These are phyloP conservation scores for Sanderia malayensis DNA, from an alignment of 30 jellyfish, hydroid and myxozoan genomes.

Conservation along the genomic window DNA sequence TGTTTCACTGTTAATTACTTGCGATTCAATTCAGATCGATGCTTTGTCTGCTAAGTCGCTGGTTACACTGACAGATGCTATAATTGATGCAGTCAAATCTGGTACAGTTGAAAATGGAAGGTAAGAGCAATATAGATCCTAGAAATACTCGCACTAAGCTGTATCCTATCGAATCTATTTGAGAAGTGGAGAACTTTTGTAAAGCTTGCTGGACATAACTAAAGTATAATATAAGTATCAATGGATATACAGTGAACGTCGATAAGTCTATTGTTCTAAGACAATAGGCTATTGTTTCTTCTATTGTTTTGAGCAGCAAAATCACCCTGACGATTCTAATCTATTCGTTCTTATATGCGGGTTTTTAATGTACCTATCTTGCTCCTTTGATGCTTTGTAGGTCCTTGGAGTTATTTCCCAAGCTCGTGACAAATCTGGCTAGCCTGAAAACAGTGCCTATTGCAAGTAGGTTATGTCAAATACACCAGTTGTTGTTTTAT, in stretches of 20 bases:
- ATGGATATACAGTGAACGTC: no score
- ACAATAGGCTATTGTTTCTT: no score
- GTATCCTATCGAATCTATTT: neutral
- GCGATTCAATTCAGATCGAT: constrained; percentile 18
- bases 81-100: constrained; percentile 12
- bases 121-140: neutral
- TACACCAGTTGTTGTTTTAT: no score
- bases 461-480: constrained; percentile 42
- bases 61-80: constrained; percentile 31
- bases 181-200: neutral
- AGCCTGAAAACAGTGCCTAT: constrained; percentile 22
- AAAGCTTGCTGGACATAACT: neutral
- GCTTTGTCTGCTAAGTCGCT: constrained; percentile 27
- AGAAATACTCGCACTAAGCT: neutral
- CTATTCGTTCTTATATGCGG: no score
- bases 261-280: no score
- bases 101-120: constrained; percentile 34
- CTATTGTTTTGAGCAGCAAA: no score
- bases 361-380: no score
- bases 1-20: neutral
- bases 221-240: neutral
- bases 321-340: no score
- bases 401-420: constrained; percentile 51
- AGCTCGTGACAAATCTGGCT: constrained; percentile 34
- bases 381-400: constrained; percentile 6